Percentiles rank a stretch among this genome's conserved stretches.
These are phyloP conservation scores for Lampris incognitus DNA, from an alignment of 2,113 vertebrate species.

Conservation along the genomic window DNA sequence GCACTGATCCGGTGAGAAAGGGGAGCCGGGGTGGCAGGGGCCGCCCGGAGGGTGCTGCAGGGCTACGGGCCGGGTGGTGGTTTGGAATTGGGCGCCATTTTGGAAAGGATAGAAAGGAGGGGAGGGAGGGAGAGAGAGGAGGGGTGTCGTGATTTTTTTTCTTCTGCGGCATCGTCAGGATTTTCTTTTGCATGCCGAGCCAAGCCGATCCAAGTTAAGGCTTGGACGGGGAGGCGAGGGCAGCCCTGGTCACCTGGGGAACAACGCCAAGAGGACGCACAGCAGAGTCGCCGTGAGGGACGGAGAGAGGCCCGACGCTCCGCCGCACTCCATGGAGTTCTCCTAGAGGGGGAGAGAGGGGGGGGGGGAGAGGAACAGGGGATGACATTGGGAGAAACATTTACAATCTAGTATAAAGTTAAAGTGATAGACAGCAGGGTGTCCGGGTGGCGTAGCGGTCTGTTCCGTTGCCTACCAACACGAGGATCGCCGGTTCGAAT, in stretches of 20 bases:
- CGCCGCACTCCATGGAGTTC: slow-evolving; percentile 85
- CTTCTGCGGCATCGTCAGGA: slow-evolving; percentile 84
- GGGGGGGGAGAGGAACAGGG: not conserved
- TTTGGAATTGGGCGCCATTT: slow-evolving; percentile 58
- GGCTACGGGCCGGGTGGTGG: slow-evolving; percentile 52
- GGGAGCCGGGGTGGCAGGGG: slow-evolving; percentile 20
- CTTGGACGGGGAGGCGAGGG: slow-evolving; percentile 63
- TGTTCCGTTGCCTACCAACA: no score
- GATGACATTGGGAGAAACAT: not conserved
- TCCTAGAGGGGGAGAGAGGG: slow-evolving; percentile 67
- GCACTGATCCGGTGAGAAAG: slow-evolving; percentile 48
- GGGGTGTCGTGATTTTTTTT: slow-evolving; percentile 74
- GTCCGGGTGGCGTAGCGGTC: no score
- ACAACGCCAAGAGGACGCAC: slow-evolving; percentile 62
- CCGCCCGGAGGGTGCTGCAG: slow-evolving; percentile 1
- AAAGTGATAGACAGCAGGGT: no score
- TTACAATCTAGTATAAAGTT: not conserved
- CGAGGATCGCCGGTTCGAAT: no score
- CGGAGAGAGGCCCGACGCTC: slow-evolving; percentile 57
- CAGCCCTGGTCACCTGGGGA: slow-evolving; percentile 90
- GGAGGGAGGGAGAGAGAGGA: not conserved
- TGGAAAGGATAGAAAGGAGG: slow-evolving; percentile 5
- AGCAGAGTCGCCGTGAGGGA: slow-evolving; percentile 64
- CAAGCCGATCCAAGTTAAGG: slow-evolving; percentile 82
- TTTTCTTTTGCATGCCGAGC: slow-evolving; percentile 86